A percentile compares a stretch with the other conserved stretches of the same genome.
Evolutionary conservation across 2,113 vertebrate genomes (phyloP).

Genomic region (Mungos mungo): DNA sequence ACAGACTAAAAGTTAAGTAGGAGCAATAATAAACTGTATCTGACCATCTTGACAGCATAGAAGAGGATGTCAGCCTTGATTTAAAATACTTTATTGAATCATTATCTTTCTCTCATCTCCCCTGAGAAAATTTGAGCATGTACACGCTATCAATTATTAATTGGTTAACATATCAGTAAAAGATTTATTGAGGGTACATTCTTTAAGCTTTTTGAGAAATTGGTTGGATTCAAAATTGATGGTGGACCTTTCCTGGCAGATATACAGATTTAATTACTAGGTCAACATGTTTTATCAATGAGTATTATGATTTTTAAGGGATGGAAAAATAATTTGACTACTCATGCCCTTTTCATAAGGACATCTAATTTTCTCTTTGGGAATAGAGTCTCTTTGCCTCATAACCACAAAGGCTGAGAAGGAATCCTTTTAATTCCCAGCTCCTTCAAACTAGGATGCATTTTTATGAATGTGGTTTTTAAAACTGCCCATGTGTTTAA

Average conservation of each 20-base stretch:
- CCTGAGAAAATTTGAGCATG: not conserved
- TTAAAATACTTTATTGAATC: not conserved
- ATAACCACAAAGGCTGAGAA: not conserved
- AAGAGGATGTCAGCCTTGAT: not conserved
- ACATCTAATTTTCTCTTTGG: not conserved
- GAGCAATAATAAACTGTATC: not conserved
- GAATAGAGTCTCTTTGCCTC: not conserved
- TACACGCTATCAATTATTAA: not conserved
- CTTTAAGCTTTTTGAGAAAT: not conserved
- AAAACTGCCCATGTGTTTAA: not conserved
- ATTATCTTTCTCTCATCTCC: not conserved
- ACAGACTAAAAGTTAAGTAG: not conserved
- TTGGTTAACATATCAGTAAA: not conserved
- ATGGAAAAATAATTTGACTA: not conserved
- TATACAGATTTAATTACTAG: not conserved
- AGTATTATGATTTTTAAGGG: not conserved
- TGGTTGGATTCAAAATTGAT: not conserved
- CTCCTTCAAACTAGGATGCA: not conserved
- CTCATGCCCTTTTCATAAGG: not conserved
- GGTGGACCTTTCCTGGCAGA: not conserved
- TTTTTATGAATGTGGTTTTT: not conserved
- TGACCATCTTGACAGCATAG: not conserved
- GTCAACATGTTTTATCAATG: not conserved
- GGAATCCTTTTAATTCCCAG: not conserved
- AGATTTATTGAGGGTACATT: not conserved